A percentile compares a stretch with the other conserved stretches of the same genome.
Evolutionary conservation across 1,140 invertebrate species (phyloP).

Genomic region (Musca vetustissima): DNA sequence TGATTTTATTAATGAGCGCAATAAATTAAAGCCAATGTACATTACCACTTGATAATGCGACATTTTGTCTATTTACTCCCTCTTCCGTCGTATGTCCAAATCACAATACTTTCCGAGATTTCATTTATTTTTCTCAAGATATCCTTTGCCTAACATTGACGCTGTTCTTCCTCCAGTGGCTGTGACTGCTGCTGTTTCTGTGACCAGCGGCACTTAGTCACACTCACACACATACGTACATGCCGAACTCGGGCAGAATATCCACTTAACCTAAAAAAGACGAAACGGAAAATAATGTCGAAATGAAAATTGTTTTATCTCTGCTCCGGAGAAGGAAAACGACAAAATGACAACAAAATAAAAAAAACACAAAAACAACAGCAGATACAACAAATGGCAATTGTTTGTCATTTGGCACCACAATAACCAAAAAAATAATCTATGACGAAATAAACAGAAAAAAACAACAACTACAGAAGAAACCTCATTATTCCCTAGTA

Average conservation of each 20-base stretch:
- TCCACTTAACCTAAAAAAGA: conserved; percentile 6
- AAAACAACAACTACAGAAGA: background rate
- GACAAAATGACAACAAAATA: background rate
- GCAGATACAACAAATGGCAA: conserved; percentile 1
- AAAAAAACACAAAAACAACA: too few species aligned
- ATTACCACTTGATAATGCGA: background rate
- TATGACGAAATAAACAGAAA: conserved; percentile 1
- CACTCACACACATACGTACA: background rate
- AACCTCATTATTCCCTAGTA: background rate
- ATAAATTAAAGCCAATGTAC: background rate
- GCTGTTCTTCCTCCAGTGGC: background rate
- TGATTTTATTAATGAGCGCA: conserved; percentile 5
- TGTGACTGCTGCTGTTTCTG: background rate
- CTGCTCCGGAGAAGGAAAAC: background rate
- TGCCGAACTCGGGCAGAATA: background rate
- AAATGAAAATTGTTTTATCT: conserved; percentile 17
- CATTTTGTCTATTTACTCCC: background rate
- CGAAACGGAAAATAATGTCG: background rate
- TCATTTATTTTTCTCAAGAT: too few species aligned
- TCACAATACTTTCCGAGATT: too few species aligned
- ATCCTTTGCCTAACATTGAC: background rate
- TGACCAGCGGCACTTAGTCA: background rate
- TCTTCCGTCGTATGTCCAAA: too few species aligned
- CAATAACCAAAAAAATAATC: conserved; percentile 10
- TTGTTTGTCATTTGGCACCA: conserved; percentile 17